Percentiles rank a stretch among this genome's conserved stretches.
These are phyloP conservation scores for Opisthograptis luteolata DNA, from an alignment of 2,888 invertebrate genomes.

Conservation along the genomic window DNA sequence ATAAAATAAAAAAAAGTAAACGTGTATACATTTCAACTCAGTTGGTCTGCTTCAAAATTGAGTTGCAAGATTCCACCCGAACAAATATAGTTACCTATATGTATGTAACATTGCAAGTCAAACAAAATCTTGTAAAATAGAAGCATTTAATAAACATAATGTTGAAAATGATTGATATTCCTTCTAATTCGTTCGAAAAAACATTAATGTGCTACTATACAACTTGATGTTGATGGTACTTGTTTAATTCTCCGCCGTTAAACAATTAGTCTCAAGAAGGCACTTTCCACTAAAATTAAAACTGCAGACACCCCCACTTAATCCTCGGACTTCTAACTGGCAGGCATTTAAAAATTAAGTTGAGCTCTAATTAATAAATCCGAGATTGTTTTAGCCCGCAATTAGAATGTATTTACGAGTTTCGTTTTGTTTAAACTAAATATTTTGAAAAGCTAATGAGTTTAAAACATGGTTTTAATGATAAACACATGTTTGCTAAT, in stretches of 20 bases:
- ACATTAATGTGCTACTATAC: no score
- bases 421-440: slow-evolving; percentile 1
- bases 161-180: no score
- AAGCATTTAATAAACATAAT: no score
- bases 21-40: no score
- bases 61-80: no score
- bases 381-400: slow-evolving; percentile 46
- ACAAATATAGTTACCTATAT: no score
- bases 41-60: no score
- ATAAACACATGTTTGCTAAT: slow-evolving; percentile 32
- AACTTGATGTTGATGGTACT: background rate
- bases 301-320: background rate
- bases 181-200: no score
- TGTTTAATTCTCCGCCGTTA: background rate
- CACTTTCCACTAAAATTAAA: background rate
- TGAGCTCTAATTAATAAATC: slow-evolving; percentile 46
- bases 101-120: no score
- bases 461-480: slow-evolving; percentile 29
- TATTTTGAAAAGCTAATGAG: slow-evolving; percentile 18
- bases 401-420: slow-evolving; percentile 47
- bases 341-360: slow-evolving; percentile 27
- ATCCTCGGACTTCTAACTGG: background rate
- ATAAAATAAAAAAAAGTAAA: no score
- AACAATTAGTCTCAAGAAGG: background rate
- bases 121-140: no score